Base-by-base conservation (phyloP, 2,797 vertebrate species). In the Acanthornis magna region DNA sequence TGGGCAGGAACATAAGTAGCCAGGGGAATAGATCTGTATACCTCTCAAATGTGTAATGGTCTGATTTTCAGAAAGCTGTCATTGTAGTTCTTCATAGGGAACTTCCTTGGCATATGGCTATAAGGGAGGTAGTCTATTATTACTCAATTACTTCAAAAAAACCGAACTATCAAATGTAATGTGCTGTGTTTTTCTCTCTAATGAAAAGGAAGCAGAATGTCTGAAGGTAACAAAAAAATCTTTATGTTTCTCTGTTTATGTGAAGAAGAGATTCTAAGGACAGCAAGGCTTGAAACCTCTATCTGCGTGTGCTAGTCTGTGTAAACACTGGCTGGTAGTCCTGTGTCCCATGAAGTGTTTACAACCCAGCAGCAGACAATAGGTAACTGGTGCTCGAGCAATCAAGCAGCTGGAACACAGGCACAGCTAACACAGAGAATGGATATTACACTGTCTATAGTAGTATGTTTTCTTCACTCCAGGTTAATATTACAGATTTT, bases 1-100 rank as follows among this genome's bases (percentile, higher is more conserved):
- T 95, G 94, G 94, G 30, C 80, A 88, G 79, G 45, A 96, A 75
- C 47, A 36, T 67, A 90, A 90, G 88, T 89, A 94, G 88, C 57
- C 85, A 75, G 92, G 53, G 79, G 85, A 87, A 68, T 42, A 86
- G 65, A 47, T 85, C 71, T 82, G 60, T 71, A 8, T 75, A 57
- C 0, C 3, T 90, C 61, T 53, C 74, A 84, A 77, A 76, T 80
- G n/a, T 65, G 65, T 78, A 81, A 53, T 66, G 74, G 19, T 77
- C 72, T 71, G 67, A 82, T 62, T 95, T 38, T 34, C 50, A 90
- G 86, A 79, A 85, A 81, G 7, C 62, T 89, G 53, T 78, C 68
- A 62, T 45, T 70, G 40, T 72, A 65, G 58, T 18, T 87, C 61
- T 92, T 93, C 83, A 66, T 63, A 90, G 77, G 83, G 77, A 91